Base-by-base conservation (phyloP, 1,140 invertebrate species). In the Zaprionus nigranus region DNA sequence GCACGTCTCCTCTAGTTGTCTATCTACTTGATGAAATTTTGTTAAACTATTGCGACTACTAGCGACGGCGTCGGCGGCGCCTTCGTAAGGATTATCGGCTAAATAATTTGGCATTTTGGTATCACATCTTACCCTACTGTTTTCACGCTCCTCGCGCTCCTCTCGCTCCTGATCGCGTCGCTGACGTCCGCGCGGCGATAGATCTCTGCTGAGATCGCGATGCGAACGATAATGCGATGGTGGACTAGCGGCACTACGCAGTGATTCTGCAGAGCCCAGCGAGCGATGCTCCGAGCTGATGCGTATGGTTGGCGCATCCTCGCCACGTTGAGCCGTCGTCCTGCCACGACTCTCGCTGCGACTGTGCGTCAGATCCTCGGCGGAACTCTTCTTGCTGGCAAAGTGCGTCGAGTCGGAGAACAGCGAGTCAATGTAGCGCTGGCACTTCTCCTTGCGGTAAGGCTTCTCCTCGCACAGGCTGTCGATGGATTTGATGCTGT, bases 21-120 rank as follows among this genome's bases (percentile, higher is more conserved):
- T 92, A 92, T 92, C 91, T 92, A 92, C 91, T 92, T 92, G 92
- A 80, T 92, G 83, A 92, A 92, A 91, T 81, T 91, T 91, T 77
- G 88, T 92, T 92, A 92, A 91, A 90, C 91, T 92, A 92, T 70
- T 78, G 78, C 75, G 71, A 69, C 85, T 91, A 92, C 84, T 34
- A 34, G 30, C 28, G 7, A 7, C 88, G 28, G 28, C 88, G 78
- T 79, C 17, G 43, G 43, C n/a, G 15, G 15, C 40, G 15, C 1
- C 66, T 66, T 91, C 81, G 76, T 88, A 91, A 92, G 68, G 75
- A 79, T 90, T 85, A 91, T 92, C 88, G 63, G 34, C 75, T 75
- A 80, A 81, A 92, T 91, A 88, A 92, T 92, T 92, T 92, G 91
- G 91, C 90, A 92, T 88, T 78, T 91, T 78, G 74, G 82, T 91